Evolutionary conservation across 2,113 vertebrate species (phyloP).

Genomic region (Hymenochirus boettgeri): DNA sequence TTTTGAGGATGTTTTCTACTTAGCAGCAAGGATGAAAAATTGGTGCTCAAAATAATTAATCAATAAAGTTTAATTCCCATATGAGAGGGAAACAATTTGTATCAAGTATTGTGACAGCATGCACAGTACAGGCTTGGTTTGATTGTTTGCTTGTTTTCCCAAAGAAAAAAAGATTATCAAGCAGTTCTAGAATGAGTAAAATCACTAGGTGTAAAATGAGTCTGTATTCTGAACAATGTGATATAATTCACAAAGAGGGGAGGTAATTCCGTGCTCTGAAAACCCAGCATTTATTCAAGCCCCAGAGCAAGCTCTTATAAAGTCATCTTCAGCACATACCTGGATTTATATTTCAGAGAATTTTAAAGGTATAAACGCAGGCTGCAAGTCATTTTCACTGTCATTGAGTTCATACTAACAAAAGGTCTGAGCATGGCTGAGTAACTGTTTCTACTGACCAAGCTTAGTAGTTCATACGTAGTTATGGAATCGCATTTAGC

Average conservation of each 20-base stretch:
- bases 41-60: conserved; percentile 17
- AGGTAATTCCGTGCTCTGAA: not conserved
- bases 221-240: conserved; percentile 16
- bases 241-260: conserved; percentile 25
- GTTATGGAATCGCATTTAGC: no score
- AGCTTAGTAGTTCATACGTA: no score
- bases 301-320: not conserved
- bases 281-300: not conserved
- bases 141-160: conserved; percentile 20
- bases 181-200: conserved; percentile 21
- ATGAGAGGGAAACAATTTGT: conserved; percentile 1
- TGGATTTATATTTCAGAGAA: no score
- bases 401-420: no score
- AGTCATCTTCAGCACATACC: not conserved
- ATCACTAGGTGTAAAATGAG: conserved; percentile 22
- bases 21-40: conserved; percentile 6
- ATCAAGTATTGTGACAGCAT: conserved; percentile 14
- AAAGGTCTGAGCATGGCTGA: no score
- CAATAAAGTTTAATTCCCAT: conserved; percentile 10
- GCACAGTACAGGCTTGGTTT: conserved; percentile 1
- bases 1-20: no score
- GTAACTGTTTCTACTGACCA: no score
- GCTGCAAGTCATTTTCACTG: no score
- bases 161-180: conserved; percentile 16
- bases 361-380: no score